These are phyloP conservation scores for Scalopus aquaticus DNA, from an alignment of 2,113 vertebrate species.

Conservation along the genomic window DNA sequence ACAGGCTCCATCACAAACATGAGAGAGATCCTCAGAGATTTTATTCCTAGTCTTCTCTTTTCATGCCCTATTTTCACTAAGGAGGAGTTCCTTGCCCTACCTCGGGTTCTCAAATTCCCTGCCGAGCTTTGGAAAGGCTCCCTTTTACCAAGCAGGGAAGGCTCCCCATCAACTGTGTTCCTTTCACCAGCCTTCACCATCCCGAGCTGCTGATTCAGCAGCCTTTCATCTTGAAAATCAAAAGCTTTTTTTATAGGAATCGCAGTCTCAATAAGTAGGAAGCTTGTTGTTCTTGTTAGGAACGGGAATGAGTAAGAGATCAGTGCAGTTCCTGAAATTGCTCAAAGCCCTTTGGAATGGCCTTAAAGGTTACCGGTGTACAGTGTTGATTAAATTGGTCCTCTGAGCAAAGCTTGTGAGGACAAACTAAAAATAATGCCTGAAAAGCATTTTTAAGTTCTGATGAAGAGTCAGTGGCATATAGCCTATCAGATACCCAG, in stretches of 20 bases:
- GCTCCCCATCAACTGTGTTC: background rate
- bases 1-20: background rate
- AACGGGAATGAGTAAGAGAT: background rate
- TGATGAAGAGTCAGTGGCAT: background rate
- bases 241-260: background rate
- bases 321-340: background rate
- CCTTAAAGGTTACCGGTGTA: background rate
- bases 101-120: background rate
- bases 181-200: no score
- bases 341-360: background rate
- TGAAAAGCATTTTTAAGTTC: background rate
- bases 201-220: background rate
- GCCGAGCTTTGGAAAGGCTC: background rate
- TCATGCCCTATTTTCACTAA: background rate
- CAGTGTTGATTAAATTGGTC: background rate
- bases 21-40: background rate
- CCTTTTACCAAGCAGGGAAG: background rate
- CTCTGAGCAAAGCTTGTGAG: background rate
- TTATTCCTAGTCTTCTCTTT: background rate
- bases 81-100: background rate
- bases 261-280: background rate
- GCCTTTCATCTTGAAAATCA: background rate
- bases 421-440: constrained; percentile 29
- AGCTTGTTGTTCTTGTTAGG: background rate
- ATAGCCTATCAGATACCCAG: background rate